These are phyloP conservation scores for Chloropsis cyanopogon DNA, from an alignment of 2,113 vertebrate genomes.

Conservation along the genomic window DNA sequence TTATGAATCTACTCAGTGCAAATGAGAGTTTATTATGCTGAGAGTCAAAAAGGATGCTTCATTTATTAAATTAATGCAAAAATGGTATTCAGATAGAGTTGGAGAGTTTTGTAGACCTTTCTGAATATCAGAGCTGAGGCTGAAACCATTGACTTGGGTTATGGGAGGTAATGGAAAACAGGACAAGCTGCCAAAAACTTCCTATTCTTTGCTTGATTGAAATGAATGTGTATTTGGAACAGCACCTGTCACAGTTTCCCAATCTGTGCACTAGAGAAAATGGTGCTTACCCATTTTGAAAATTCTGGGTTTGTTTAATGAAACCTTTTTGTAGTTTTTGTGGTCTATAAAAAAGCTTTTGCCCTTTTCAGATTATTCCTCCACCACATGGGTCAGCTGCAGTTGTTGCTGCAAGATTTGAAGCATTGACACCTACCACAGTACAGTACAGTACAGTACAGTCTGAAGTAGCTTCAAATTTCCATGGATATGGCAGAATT, in stretches of 20 bases:
- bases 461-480: background rate
- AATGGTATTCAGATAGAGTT: conserved; percentile 28
- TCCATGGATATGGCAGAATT: background rate
- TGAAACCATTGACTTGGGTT: background rate
- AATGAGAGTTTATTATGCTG: conserved; percentile 71
- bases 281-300: background rate
- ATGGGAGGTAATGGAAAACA: background rate
- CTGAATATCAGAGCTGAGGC: conserved; percentile 10
- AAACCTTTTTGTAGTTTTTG: background rate
- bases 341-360: background rate
- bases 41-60: conserved; percentile 64
- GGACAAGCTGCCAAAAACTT: background rate
- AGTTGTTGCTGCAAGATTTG: background rate
- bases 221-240: conserved; percentile 34
- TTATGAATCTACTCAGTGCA: conserved; percentile 69
- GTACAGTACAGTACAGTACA: background rate
- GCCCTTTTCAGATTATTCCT: background rate
- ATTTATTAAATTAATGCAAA: conserved; percentile 74
- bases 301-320: background rate
- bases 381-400: background rate
- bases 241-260: conserved; percentile 37
- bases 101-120: conserved; percentile 2
- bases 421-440: background rate
- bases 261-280: conserved; percentile 30
- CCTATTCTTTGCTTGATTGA: conserved; percentile 37